A percentile compares a stretch with the other conserved stretches of the same genome.
These are phyloP conservation scores for Catharus fuscescens DNA, from an alignment of 2,113 vertebrate genomes.

Conservation along the genomic window DNA sequence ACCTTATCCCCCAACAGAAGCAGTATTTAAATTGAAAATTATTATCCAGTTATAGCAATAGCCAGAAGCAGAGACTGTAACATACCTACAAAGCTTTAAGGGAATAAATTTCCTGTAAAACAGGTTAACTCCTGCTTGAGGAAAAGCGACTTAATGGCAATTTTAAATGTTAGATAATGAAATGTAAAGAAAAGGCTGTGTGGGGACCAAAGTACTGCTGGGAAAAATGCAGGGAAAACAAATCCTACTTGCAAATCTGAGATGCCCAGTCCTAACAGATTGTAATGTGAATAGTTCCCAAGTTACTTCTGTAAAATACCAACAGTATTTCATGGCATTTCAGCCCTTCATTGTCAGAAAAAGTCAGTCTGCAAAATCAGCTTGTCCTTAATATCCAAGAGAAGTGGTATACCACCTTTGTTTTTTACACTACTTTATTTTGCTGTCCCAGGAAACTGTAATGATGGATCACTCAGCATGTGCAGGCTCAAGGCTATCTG, in stretches of 20 bases:
- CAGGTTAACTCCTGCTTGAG: background rate
- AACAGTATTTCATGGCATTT: background rate
- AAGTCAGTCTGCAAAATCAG: background rate
- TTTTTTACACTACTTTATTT: background rate
- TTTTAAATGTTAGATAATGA: background rate
- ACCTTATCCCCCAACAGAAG: background rate
- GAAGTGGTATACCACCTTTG: background rate
- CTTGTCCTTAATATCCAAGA: background rate
- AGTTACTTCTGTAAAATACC: background rate
- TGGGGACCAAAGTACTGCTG: background rate
- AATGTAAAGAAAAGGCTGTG: background rate
- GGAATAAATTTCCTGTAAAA: background rate
- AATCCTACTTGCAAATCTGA: background rate
- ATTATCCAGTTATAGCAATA: background rate
- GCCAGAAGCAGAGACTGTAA: background rate
- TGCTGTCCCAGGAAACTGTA: background rate
- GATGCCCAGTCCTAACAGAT: background rate
- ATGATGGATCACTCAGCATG: background rate
- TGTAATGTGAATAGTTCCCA: background rate
- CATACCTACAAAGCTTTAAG: background rate
- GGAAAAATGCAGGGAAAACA: background rate
- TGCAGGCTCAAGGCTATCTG: background rate
- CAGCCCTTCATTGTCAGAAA: background rate
- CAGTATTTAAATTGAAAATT: background rate
- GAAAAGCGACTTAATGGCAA: background rate